Conservation (phyloP, 1,140 invertebrate species). For the Paraescarpia echinospica region DNA sequence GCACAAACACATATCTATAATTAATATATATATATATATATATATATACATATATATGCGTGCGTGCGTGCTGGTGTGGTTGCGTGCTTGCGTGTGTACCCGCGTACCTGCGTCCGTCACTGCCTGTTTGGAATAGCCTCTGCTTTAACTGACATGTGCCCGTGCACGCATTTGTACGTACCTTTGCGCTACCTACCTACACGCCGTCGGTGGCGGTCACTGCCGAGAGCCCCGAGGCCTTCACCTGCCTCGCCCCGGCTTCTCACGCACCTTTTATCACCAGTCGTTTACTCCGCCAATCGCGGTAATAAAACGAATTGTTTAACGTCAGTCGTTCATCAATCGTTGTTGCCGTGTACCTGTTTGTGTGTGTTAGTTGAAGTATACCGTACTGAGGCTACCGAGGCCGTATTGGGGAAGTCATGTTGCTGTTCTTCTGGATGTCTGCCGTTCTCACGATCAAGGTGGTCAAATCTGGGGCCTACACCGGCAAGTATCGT, state of each 20-base stretch:
- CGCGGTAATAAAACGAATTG: background rate
- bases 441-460: background rate
- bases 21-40: no score
- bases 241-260: background rate
- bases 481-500: background rate
- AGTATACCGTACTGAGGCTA: background rate
- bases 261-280: background rate
- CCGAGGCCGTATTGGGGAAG: background rate
- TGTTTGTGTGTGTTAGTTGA: background rate
- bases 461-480: background rate
- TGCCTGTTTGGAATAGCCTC: no score
- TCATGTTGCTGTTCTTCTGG: background rate
- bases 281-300: background rate
- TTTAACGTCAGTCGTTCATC: background rate
- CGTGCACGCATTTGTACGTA: background rate
- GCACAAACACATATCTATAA: no score
- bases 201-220: background rate
- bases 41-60: background rate
- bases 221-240: background rate
- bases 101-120: background rate
- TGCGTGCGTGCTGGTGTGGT: background rate
- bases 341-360: background rate
- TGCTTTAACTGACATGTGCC: background rate
- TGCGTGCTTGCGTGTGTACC: background rate
- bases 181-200: background rate